A percentile compares a stretch with the other conserved stretches of the same genome.
Evolutionary conservation across 2,797 vertebrate species (phyloP).

Genomic region (Craterocephalus amniculus): DNA sequence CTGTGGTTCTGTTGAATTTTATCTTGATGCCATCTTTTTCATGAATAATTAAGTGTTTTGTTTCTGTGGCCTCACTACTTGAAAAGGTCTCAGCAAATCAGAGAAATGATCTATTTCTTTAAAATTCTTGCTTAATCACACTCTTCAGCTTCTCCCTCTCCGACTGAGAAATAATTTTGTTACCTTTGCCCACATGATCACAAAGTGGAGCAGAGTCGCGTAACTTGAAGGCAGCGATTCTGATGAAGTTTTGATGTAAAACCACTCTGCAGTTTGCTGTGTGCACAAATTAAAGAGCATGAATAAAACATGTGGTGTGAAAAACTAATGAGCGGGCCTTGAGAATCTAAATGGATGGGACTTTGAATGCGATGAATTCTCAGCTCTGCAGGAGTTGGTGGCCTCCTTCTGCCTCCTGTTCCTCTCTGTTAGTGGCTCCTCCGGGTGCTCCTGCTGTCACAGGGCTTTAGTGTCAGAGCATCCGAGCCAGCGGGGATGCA

Average conservation of each 20-base stretch:
- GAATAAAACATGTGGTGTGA: not conserved
- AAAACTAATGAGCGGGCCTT: conserved; percentile 8
- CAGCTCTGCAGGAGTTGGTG: conserved; percentile 5
- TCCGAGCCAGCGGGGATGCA: conserved; percentile 23
- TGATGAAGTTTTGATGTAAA: not conserved
- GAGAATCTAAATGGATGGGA: conserved; percentile 9
- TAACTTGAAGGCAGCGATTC: not conserved
- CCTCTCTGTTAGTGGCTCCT: conserved; percentile 37
- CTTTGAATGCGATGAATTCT: conserved; percentile 19
- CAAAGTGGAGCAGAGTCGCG: not conserved
- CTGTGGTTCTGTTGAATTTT: not conserved
- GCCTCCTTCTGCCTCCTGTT: not conserved
- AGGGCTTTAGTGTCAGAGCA: conserved; percentile 55
- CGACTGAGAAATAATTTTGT: not conserved
- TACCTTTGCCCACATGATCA: not conserved
- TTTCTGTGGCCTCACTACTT: not conserved
- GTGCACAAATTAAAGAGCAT: conserved; percentile 3
- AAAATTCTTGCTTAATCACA: too few relatives aligned
- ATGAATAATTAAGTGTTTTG: too few relatives aligned
- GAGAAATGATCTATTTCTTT: too few relatives aligned
- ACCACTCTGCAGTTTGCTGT: not conserved
- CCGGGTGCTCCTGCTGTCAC: conserved; percentile 66
- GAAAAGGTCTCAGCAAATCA: not conserved
- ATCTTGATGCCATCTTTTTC: not conserved
- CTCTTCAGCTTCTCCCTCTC: not conserved